Evolutionary conservation across 1,140 invertebrate species (phyloP), one percentile per base, ranked within the genome.

Genomic region (Latrodectus geometricus): DNA sequence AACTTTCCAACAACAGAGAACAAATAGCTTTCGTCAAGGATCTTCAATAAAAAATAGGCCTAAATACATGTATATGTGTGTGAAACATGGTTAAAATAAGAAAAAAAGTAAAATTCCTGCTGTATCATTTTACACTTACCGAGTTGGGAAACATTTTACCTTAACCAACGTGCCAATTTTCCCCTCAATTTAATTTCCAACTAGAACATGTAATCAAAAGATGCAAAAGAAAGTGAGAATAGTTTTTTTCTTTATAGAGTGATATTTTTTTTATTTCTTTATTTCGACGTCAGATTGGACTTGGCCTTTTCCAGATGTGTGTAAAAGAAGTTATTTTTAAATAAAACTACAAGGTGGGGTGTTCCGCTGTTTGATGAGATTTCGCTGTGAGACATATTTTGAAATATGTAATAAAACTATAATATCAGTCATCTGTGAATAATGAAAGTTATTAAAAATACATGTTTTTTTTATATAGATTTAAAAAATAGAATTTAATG

Each of bases 161-260:
- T 70, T 48, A 54, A 84, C 12, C 56, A 84, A 82, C 68, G 69
- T 76, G 61, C 72, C 73, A 84, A 84, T 84, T 84, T 75, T 84
- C 82, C 52, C 82, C 82, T 66, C 82, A 84, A 84, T 84, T 84
- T 76, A 76, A 76, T 84, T 84, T 84, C 82, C 72, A 72, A 82
- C 69, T 79, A 70, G 68, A 82, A 82, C 70, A 69, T 52, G 49
- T 50, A 74, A 82, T 82, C 54, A 74, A 82, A 82, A 74, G 54
- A 49, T 72, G 17, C n/a, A 82, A 48, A 61, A 82, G 54, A 52
- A 82, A 82, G 80, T 82, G 80, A 49, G 49, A 81, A 69, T 21
- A 20, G 9, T 69, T 69, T 23, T 69, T 21, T 17, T 68, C 66
- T 68, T 69, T 11, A 20, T 21, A n/a, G 14, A 14, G 68, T 15